These are phyloP conservation scores for Salpingus planirostris DNA, from an alignment of 2,888 invertebrate genomes.

Conservation along the genomic window DNA sequence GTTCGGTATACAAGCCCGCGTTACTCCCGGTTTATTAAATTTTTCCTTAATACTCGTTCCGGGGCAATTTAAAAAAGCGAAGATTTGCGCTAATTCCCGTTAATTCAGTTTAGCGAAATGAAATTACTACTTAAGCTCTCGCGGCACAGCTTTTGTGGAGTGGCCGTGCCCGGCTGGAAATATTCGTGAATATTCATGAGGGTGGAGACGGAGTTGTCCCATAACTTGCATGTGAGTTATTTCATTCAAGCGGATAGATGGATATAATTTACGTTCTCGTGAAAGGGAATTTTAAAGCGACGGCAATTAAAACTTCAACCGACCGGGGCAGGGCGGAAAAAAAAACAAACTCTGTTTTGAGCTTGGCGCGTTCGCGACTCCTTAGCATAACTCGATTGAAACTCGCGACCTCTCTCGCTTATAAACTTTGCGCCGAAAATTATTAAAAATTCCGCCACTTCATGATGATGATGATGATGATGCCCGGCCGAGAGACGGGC, in stretches of 20 bases:
- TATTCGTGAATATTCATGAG: constrained; percentile 31
- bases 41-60: constrained; percentile 1
- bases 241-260: constrained; percentile 22
- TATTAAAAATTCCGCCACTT: constrained; percentile 10
- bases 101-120: constrained; percentile 26
- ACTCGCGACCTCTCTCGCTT: constrained; percentile 2
- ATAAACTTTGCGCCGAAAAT: constrained; percentile 1
- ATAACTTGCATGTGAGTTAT: constrained; percentile 20
- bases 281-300: constrained; percentile 17
- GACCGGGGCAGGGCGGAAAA: constrained; percentile 1
- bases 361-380: constrained; percentile 1
- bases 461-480: neutral
- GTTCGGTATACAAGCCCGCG: too few relatives aligned
- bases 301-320: constrained; percentile 19
- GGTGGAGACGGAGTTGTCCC: constrained; percentile 21
- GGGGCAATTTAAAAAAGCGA: constrained; percentile 15
- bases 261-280: constrained; percentile 14
- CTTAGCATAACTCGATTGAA: constrained; percentile 10
- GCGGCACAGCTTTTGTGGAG: constrained; percentile 24
- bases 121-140: constrained; percentile 29
- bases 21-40: neutral
- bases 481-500: neutral
- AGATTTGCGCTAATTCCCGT: constrained; percentile 22
- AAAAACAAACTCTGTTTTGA: too few relatives aligned
- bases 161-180: constrained; percentile 19